These are phyloP conservation scores for Pseudomyrmex cubaensis DNA, from an alignment of 1,140 invertebrate genomes.

Conservation along the genomic window DNA sequence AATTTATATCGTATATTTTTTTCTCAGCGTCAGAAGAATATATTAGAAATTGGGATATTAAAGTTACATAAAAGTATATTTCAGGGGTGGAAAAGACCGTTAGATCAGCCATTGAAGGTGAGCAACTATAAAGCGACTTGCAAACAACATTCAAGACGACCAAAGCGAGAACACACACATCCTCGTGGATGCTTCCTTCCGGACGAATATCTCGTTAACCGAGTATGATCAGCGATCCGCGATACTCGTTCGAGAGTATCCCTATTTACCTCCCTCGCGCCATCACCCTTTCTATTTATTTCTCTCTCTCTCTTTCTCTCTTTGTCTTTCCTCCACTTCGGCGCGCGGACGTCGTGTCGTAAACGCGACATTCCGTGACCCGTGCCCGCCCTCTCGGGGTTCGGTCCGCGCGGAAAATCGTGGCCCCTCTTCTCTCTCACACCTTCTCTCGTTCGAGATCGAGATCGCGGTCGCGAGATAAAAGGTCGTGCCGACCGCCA, in stretches of 20 bases:
- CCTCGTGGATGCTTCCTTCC: constrained; percentile 1
- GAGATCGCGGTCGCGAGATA: constrained; percentile 59
- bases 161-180: not conserved
- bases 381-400: not conserved
- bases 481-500: constrained; percentile 50
- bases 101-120: not conserved
- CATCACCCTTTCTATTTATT: constrained; percentile 10
- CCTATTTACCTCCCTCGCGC: constrained; percentile 26
- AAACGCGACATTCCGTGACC: constrained; percentile 6
- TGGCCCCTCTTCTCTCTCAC: not conserved
- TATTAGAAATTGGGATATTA: no score
- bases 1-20: not conserved
- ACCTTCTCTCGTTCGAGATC: not conserved
- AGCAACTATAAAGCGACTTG: not conserved
- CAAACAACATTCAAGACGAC: not conserved
- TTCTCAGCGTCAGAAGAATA: no score
- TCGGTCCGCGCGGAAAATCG: constrained; percentile 42
- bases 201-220: constrained; percentile 45
- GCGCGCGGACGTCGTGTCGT: not conserved
- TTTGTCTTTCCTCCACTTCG: constrained; percentile 2
- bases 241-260: not conserved
- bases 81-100: no score
- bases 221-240: constrained; percentile 19
- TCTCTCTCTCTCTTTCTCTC: constrained; percentile 18
- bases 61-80: no score